phyloP scores from a whole-genome alignment of 2,888 invertebrate species.

The Acanthoscelides obtectus region DNA sequence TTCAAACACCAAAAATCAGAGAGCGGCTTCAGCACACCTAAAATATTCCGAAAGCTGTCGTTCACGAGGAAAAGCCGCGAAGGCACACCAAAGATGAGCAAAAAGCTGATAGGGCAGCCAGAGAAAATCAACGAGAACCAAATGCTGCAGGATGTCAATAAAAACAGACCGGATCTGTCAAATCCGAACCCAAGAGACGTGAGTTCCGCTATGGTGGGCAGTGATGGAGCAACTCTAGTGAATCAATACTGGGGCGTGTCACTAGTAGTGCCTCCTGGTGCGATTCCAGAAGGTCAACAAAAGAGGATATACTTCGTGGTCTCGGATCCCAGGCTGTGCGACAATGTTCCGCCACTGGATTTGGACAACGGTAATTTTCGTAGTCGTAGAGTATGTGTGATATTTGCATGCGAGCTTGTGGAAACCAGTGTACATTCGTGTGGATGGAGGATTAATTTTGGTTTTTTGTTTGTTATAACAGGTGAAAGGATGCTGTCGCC shows the following conservation, averaged over 20 bases:
- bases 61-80: slow-evolving; percentile 37
- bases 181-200: slow-evolving; percentile 40
- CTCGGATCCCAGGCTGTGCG: slow-evolving; percentile 74
- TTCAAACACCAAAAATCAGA: slow-evolving; percentile 43
- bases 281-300: slow-evolving; percentile 73
- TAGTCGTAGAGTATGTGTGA: not conserved
- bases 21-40: slow-evolving; percentile 36
- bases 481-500: slow-evolving; percentile 94
- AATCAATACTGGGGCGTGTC: slow-evolving; percentile 90
- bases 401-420: slow-evolving; percentile 5
- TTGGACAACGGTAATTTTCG: slow-evolving; percentile 73
- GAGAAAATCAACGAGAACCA: slow-evolving; percentile 32
- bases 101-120: slow-evolving; percentile 30
- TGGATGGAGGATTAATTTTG: slow-evolving; percentile 4
- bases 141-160: slow-evolving; percentile 29
- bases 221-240: slow-evolving; percentile 75
- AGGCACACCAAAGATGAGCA: slow-evolving; percentile 35
- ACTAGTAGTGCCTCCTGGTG: slow-evolving; percentile 82
- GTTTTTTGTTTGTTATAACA: slow-evolving; percentile 38
- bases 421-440: slow-evolving; percentile 34
- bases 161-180: slow-evolving; percentile 26
- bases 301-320: slow-evolving; percentile 94
- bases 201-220: slow-evolving; percentile 59
- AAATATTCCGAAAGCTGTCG: slow-evolving; percentile 42
- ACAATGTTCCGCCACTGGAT: slow-evolving; percentile 74